Base-by-base conservation (phyloP, 2,888 invertebrate species). In the Eilema griseolum region DNA sequence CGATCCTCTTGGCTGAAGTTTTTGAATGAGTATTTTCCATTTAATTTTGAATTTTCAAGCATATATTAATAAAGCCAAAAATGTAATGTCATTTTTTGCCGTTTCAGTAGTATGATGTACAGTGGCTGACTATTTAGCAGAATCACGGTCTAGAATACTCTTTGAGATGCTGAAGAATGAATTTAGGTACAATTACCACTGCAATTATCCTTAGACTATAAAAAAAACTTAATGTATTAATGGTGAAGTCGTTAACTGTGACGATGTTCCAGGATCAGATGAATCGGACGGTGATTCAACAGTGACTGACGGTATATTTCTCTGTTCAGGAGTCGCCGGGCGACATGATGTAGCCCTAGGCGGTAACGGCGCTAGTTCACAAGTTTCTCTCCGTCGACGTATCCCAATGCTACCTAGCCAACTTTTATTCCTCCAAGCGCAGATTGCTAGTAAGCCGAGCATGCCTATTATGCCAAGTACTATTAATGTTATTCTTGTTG, bases 401-500 rank as follows among this genome's bases (percentile, higher is more conserved):
- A 68, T 73, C 14, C 69, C 75, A 2, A 76, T 69, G 5, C 83
- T 86, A 4, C 92, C 93, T 3, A 93, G 75, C 23, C 91, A 71
- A 1, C 84, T 75, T 14, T 90, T 84, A 64, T 89, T 90, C 82
- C 89, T 92, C 93, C 93, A 94, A 0, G 89, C 91, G 2, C 90
- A 66, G 57, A 89, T 84, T 0, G 88, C 92, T 0, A 94, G 83
- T 2, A 89, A 67, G 3, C 70, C 79, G 2, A 95, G 80, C 33
- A 89, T 79, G 0, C 80, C 77, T 0, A 84, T 80, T 2, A 92
- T 85, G 2, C 87, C 83, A 11, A 94, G 85, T 0, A 83, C 87
- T 7, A 92, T 94, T 28, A 94, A 86, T 2, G 89, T 89, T 64
- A 95, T 89, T 10, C 92, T 93, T 0, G 91, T 90, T 0, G 89